Evolutionary conservation across 1,140 invertebrate genomes (phyloP).

Genomic region (Drosophila mayri): DNA sequence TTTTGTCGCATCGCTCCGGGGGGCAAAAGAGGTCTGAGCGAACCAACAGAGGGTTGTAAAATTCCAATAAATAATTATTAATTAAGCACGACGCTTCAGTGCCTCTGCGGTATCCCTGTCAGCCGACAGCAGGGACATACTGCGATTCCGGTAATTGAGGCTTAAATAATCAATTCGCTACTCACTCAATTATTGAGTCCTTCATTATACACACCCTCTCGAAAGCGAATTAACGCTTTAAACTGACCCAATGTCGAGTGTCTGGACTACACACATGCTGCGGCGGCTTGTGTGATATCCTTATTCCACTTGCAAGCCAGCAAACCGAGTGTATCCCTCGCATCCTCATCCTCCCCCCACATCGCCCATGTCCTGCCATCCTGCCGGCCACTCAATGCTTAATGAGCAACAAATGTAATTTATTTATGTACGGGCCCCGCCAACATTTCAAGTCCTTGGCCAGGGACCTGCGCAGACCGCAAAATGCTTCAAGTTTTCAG

Average conservation of each 20-base stretch:
- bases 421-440: slow-evolving; percentile 65
- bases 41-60: slow-evolving; percentile 15
- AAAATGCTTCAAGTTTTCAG: slow-evolving; percentile 83
- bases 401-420: slow-evolving; percentile 83
- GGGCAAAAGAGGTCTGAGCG: neutral
- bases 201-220: slow-evolving; percentile 57
- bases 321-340: slow-evolving; percentile 19
- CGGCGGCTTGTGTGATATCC: slow-evolving; percentile 16
- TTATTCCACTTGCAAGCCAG: slow-evolving; percentile 8
- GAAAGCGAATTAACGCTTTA: slow-evolving; percentile 62
- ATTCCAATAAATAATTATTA: slow-evolving; percentile 54
- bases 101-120: slow-evolving; percentile 24
- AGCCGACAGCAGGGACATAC: slow-evolving; percentile 24
- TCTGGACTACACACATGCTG: slow-evolving; percentile 13
- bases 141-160: slow-evolving; percentile 49
- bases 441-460: slow-evolving; percentile 50
- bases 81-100: slow-evolving; percentile 27
- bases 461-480: slow-evolving; percentile 55
- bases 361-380: slow-evolving; percentile 20
- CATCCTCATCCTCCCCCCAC: neutral
- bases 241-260: slow-evolving; percentile 36
- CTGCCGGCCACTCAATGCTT: slow-evolving; percentile 79
- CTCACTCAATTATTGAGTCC: slow-evolving; percentile 55
- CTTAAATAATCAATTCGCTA: slow-evolving; percentile 54
- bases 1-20: slow-evolving; percentile 35